phyloP scores from a whole-genome alignment of 2,888 invertebrate species.

The Alviniconcha strummeri region DNA sequence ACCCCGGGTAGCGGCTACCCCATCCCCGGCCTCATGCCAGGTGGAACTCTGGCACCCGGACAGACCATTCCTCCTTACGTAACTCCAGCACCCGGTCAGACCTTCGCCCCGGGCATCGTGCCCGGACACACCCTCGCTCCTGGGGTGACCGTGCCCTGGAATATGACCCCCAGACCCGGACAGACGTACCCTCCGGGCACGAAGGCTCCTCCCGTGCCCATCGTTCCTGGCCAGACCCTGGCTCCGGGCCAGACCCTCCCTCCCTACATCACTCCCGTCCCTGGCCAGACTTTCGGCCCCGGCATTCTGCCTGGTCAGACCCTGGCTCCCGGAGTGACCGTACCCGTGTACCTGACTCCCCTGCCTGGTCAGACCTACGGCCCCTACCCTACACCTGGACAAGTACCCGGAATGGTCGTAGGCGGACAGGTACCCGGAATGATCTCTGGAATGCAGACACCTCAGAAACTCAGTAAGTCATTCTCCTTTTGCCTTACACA shows the following conservation, averaged over 20 bases:
- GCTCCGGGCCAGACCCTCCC: constrained; percentile 36
- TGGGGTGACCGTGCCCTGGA: constrained; percentile 44
- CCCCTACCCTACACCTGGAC: constrained; percentile 46
- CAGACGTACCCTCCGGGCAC: constrained; percentile 51
- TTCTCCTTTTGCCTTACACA: neutral
- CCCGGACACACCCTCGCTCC: constrained; percentile 49
- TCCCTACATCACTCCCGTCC: constrained; percentile 38
- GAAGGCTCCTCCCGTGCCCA: constrained; percentile 42
- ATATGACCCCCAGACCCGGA: constrained; percentile 46
- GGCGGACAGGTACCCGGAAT: neutral
- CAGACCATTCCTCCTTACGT: constrained; percentile 43
- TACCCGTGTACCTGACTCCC: constrained; percentile 47
- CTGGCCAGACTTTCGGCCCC: constrained; percentile 32
- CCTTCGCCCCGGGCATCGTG: constrained; percentile 46
- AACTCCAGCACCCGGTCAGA: constrained; percentile 49
- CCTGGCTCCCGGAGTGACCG: constrained; percentile 48
- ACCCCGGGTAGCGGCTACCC: constrained; percentile 41
- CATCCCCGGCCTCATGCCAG: constrained; percentile 44
- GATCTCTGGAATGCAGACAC: neutral
- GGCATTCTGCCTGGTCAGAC: constrained; percentile 43
- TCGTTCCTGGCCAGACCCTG: constrained; percentile 46
- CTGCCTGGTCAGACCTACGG: constrained; percentile 47
- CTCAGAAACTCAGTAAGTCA: constrained; percentile 34
- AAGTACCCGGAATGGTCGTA: constrained; percentile 37
- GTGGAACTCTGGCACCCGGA: constrained; percentile 48